Percentiles rank a stretch among this genome's conserved stretches.
These are phyloP conservation scores for Tamandua tetradactyla DNA, from an alignment of 2,797 vertebrate species.

Conservation along the genomic window DNA sequence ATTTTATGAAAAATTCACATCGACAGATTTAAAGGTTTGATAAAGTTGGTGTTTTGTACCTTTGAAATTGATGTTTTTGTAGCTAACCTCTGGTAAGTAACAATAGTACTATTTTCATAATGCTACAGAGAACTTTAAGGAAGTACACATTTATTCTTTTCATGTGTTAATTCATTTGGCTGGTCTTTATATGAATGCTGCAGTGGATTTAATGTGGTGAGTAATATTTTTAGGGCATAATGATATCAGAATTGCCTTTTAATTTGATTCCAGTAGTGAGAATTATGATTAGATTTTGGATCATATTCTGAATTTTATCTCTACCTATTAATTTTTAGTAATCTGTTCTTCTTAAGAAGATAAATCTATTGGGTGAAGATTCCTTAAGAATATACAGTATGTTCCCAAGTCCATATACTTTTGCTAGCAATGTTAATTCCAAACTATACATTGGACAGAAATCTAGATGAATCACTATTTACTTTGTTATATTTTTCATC, in stretches of 20 bases:
- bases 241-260: conserved; percentile 77
- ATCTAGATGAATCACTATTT: conserved; percentile 81
- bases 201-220: conserved; percentile 31
- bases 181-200: conserved; percentile 53
- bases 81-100: conserved; percentile 55
- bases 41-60: conserved; percentile 50
- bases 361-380: conserved; percentile 33
- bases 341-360: conserved; percentile 40
- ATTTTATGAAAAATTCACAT: conserved; percentile 60
- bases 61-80: conserved; percentile 63
- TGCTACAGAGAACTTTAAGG: conserved; percentile 41
- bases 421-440: conserved; percentile 78
- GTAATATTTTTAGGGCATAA: conserved; percentile 75
- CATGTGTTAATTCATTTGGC: conserved; percentile 55
- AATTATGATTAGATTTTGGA: conserved; percentile 81
- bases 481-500: conserved; percentile 61
- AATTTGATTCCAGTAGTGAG: conserved; percentile 77
- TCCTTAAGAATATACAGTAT: conserved; percentile 53
- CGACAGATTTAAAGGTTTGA: conserved; percentile 61
- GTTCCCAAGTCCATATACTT: conserved; percentile 78
- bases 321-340: conserved; percentile 43
- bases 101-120: conserved; percentile 43
- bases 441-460: conserved; percentile 73
- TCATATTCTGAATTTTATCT: conserved; percentile 74
- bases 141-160: conserved; percentile 66